These are phyloP conservation scores for Moxostoma hubbsi DNA, from an alignment of 2,797 vertebrate genomes.

Conservation along the genomic window DNA sequence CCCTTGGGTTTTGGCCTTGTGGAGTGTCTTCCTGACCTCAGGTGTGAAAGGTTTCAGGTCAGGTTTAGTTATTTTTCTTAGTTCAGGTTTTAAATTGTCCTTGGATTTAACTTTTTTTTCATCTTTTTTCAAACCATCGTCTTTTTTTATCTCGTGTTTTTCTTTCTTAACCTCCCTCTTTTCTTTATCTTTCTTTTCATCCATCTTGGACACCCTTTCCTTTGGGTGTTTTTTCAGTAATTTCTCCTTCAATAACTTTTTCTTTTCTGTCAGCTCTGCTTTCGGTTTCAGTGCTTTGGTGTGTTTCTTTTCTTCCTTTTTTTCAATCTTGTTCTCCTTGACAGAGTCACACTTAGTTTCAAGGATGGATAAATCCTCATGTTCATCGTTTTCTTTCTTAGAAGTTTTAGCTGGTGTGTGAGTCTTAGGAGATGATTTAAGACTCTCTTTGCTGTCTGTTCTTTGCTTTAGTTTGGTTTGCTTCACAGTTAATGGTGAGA, in stretches of 20 bases:
- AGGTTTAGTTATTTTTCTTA: slow-evolving; percentile 90
- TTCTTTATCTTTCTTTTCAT: slow-evolving; percentile 98
- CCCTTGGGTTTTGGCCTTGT: slow-evolving; percentile 90
- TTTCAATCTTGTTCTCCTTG: slow-evolving; percentile 86
- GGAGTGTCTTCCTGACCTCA: slow-evolving; percentile 94
- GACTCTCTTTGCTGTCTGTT: slow-evolving; percentile 97
- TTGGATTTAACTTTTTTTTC: slow-evolving; percentile 92
- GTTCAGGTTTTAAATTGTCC: slow-evolving; percentile 85
- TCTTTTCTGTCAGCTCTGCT: slow-evolving; percentile 90
- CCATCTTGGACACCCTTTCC: slow-evolving; percentile 91
- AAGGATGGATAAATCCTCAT: slow-evolving; percentile 79
- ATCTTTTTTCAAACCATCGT: slow-evolving; percentile 87
- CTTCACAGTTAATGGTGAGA: slow-evolving; percentile 84
- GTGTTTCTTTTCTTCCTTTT: slow-evolving; percentile 83
- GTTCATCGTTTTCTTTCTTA: slow-evolving; percentile 85
- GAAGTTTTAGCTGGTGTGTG: slow-evolving; percentile 74
- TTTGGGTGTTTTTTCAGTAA: slow-evolving; percentile 90
- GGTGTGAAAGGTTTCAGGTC: slow-evolving; percentile 96
- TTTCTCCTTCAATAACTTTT: slow-evolving; percentile 91
- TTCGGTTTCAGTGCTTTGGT: slow-evolving; percentile 83
- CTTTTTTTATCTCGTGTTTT: slow-evolving; percentile 89
- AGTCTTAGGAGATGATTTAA: slow-evolving; percentile 89
- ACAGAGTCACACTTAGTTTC: slow-evolving; percentile 85
- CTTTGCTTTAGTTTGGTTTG: slow-evolving; percentile 96
- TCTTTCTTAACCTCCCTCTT: slow-evolving; percentile 95